Percentiles rank a stretch among this genome's conserved stretches.
These are phyloP conservation scores for Zeuzera pyrina DNA, from an alignment of 2,888 invertebrate species.

Conservation along the genomic window DNA sequence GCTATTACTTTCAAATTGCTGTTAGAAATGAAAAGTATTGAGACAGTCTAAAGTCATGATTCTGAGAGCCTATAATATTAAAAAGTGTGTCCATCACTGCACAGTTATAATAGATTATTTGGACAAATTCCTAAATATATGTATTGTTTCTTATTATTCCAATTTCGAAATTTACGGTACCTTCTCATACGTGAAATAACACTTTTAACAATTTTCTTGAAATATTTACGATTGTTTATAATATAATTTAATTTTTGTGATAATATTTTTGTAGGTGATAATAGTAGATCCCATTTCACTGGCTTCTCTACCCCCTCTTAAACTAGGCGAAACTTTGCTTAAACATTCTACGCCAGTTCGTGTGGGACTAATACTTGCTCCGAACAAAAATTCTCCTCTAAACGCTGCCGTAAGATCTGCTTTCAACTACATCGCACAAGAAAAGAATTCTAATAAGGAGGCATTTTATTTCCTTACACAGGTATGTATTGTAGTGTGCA, in stretches of 20 bases:
- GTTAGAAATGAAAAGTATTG: too few species aligned
- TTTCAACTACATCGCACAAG: constrained; percentile 90
- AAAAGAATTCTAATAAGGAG: constrained; percentile 78
- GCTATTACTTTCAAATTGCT: too few species aligned
- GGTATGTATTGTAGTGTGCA: too few species aligned
- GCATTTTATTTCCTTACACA: constrained; percentile 91
- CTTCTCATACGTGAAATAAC: neutral
- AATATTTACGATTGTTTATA: neutral
- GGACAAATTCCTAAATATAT: too few species aligned
- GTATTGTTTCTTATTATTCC: too few species aligned
- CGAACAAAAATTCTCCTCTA: constrained; percentile 74
- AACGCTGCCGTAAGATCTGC: constrained; percentile 89
- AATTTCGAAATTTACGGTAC: neutral
- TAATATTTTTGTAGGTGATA: constrained; percentile 76
- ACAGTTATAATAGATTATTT: too few species aligned
- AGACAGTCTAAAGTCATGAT: too few species aligned
- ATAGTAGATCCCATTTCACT: constrained; percentile 87
- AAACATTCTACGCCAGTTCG: constrained; percentile 92
- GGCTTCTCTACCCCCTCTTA: constrained; percentile 80
- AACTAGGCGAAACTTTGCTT: constrained; percentile 91
- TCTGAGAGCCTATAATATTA: too few species aligned
- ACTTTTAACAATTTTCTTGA: neutral
- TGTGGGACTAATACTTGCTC: constrained; percentile 88
- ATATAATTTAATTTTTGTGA: too few species aligned
- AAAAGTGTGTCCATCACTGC: too few species aligned